Percentiles rank a stretch among this genome's conserved stretches.
phyloP scores from a whole-genome alignment of 2,797 vertebrate species.

The Dallia pectoralis region DNA sequence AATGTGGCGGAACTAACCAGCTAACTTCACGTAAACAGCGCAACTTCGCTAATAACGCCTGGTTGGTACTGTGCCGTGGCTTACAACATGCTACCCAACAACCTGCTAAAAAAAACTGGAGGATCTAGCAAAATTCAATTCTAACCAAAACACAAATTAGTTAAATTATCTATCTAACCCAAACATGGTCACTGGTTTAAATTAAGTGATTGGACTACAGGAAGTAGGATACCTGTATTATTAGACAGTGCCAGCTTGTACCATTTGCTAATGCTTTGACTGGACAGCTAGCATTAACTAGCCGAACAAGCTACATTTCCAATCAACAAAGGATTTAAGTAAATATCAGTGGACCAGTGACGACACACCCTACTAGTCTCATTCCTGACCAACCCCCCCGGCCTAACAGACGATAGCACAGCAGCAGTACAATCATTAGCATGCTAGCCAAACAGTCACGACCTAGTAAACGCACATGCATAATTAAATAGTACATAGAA shows the following conservation, averaged over 20 bases:
- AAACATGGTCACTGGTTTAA: neutral
- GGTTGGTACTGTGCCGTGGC: neutral
- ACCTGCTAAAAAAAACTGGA: neutral
- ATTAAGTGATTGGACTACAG: neutral
- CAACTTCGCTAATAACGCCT: neutral
- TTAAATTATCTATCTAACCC: neutral
- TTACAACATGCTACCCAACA: neutral
- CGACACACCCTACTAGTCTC: slow-evolving; percentile 2
- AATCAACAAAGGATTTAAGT: slow-evolving; percentile 2
- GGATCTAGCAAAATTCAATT: neutral
- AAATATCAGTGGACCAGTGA: neutral
- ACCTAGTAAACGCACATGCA: slow-evolving; percentile 2
- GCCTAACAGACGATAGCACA: neutral
- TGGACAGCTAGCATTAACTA: slow-evolving; percentile 9
- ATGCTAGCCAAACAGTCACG: neutral
- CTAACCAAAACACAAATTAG: neutral
- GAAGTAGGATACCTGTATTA: neutral
- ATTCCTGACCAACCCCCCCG: neutral
- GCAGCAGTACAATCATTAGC: neutral
- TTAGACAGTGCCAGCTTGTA: neutral
- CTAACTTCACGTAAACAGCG: neutral
- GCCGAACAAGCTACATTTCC: neutral
- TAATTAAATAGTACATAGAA: neutral
- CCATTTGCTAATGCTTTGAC: neutral
- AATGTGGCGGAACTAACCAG: neutral